These are phyloP conservation scores for Microtus montanus DNA, from an alignment of 2,113 vertebrate genomes.

Conservation along the genomic window DNA sequence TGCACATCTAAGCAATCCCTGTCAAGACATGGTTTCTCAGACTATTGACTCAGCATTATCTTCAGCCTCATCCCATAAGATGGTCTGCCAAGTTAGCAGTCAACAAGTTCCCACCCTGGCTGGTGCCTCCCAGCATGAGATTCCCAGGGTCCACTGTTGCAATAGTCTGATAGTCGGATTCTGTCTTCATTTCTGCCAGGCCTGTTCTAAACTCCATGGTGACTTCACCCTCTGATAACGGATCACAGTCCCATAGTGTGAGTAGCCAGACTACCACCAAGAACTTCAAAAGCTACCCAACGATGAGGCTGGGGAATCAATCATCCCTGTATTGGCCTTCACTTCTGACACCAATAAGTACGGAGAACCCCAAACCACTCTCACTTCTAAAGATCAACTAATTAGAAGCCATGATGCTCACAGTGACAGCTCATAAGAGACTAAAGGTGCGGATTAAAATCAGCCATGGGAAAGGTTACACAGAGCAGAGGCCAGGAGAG, in stretches of 20 bases:
- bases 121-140: background rate
- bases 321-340: background rate
- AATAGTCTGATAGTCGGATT: background rate
- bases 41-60: background rate
- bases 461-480: background rate
- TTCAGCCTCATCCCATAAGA: background rate
- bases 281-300: background rate
- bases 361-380: background rate
- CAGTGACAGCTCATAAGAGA: background rate
- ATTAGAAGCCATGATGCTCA: background rate
- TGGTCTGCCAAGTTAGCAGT: background rate
- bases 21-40: background rate
- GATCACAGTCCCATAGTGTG: background rate
- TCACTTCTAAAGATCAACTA: background rate
- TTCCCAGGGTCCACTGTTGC: background rate
- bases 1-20: background rate
- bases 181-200: background rate
- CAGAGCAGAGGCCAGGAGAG: background rate
- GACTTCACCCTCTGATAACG: background rate
- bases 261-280: background rate
- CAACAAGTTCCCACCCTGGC: background rate
- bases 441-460: background rate
- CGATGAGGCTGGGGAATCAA: background rate
- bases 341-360: background rate
- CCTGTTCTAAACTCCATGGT: background rate